Evolutionary conservation across 30 jellyfish, hydroid and myxozoan genomes (phyloP).

Genomic region (Cassiopea xamachana): DNA sequence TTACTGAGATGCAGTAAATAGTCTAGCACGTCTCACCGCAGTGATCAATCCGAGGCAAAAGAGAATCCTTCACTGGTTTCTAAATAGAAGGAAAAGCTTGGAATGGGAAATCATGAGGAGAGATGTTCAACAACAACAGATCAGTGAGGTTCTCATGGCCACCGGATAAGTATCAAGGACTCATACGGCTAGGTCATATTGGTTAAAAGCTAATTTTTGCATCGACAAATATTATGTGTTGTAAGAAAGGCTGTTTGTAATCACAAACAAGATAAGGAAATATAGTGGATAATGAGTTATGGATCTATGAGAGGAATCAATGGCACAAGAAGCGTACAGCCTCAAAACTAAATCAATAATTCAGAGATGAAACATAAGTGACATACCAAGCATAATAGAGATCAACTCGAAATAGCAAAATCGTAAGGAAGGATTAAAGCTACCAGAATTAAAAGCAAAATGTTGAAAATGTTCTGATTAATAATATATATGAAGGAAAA

Average conservation of each 20-base stretch:
- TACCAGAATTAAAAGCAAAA: background rate
- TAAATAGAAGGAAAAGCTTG: background rate
- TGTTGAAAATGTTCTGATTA: background rate
- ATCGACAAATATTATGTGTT: slow-evolving; percentile 19
- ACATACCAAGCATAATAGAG: slow-evolving; percentile 8
- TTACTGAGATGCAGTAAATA: too few species aligned
- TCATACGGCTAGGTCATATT: slow-evolving; percentile 35
- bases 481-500: background rate
- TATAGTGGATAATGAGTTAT: slow-evolving; percentile 9
- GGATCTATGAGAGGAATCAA: background rate
- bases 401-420: slow-evolving; percentile 1
- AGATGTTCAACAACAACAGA: too few species aligned
- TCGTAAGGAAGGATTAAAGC: slow-evolving; percentile 19
- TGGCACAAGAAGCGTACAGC: background rate
- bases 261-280: slow-evolving; percentile 45
- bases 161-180: background rate
- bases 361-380: slow-evolving; percentile 1
- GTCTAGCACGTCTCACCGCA: too few species aligned
- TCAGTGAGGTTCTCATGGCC: background rate
- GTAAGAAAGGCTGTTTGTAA: slow-evolving; percentile 33
- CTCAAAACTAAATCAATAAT: background rate
- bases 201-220: slow-evolving; percentile 18
- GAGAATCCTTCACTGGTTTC: background rate
- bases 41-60: too few species aligned
- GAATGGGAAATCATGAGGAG: too few species aligned